Conservation (phyloP, 2,113 vertebrate species). For the Agapornis roseicollis region DNA sequence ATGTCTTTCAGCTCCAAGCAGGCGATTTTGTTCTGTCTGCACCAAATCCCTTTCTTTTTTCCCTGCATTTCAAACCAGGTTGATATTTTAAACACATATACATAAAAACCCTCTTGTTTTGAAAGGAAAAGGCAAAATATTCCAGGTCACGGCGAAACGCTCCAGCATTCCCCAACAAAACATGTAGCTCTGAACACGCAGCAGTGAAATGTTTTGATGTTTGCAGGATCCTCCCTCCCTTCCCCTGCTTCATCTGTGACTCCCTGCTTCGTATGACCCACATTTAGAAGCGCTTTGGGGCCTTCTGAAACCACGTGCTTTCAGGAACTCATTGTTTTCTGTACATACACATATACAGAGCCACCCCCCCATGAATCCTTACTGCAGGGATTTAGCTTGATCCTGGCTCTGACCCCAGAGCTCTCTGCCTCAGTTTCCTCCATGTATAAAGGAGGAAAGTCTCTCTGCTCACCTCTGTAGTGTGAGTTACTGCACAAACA, state of each 20-base stretch:
- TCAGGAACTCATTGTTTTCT: not conserved
- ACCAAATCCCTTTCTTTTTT: not conserved
- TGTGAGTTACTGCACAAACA: not conserved
- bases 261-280: not conserved
- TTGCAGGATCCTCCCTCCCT: conserved; percentile 21
- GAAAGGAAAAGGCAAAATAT: conserved; percentile 54
- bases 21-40: not conserved
- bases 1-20: not conserved
- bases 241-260: conserved; percentile 38
- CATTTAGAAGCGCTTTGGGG: not conserved
- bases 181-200: not conserved
- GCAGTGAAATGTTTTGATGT: conserved; percentile 57
- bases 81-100: conserved; percentile 22
- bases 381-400: accelerated
- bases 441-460: not conserved
- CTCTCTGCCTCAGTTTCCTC: not conserved
- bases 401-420: not conserved
- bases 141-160: conserved; percentile 46
- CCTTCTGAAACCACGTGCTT: not conserved
- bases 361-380: not conserved
- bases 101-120: conserved; percentile 12
- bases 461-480: not conserved
- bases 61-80: conserved; percentile 2
- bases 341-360: accelerated
- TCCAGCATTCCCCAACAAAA: conserved; percentile 41